Base-by-base conservation (phyloP, 2,113 vertebrate genomes). In the Protomyctophum bolini region DNA sequence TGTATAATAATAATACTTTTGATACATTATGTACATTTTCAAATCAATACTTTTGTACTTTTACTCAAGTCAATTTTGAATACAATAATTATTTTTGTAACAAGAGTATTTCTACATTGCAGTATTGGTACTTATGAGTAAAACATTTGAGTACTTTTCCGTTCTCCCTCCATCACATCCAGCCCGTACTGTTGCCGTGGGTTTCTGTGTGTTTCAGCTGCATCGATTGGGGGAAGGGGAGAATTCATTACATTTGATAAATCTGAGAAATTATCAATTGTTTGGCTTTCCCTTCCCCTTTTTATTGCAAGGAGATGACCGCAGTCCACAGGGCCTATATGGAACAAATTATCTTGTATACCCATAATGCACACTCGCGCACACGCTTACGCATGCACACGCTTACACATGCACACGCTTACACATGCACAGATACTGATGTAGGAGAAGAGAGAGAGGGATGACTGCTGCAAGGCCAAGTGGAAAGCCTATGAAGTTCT, bases 91-190 rank as follows among this genome's bases (percentile, higher is more conserved):
- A 2, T 21, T 1, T 21, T 21, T 21, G 21, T 21, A 21, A 21
- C 21, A 21, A 21, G 21, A 21, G 21, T 21, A 21, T 21, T 21
- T 21, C 21, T 21, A 21, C 21, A 21, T 21, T 21, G 21, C 21
- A 21, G 21, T 21, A 21, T 21, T 21, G 21, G 21, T 21, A 21
- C 21, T 21, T 21, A 21, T 21, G 2, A 21, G 21, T 21, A 21
- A 21, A 21, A 21, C 21, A 21, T 21, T 21, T 21, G 21, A 21
- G 21, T 21, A 21, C 21, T 21, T 21, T 21, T 82, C 83, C n/a
- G n/a, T n/a, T n/a, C n/a, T 77, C 67, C 77, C 66, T 79, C 76
- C 76, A 81, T 79, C 81, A 74, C 73, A 80, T 66, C 56, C 29
- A n/a, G 7, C 75, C 50, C 77, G 21, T 21, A 21, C 21, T 2